These are phyloP conservation scores for Jacana jacana DNA, from an alignment of 2,113 vertebrate genomes.

Conservation along the genomic window DNA sequence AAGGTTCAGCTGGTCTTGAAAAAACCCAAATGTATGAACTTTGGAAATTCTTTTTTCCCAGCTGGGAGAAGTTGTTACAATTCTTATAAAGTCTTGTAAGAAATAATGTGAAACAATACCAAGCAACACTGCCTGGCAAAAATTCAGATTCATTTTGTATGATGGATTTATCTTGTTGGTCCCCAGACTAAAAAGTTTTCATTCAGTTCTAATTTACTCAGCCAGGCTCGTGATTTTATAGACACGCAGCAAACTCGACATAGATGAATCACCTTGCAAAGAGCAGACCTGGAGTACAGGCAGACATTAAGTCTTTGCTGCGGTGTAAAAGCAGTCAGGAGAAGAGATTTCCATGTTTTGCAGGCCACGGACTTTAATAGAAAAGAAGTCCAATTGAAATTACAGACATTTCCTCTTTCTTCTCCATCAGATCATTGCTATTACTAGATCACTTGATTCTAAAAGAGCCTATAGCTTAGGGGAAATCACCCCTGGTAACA, in stretches of 20 bases:
- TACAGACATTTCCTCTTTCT: not conserved
- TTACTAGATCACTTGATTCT: not conserved
- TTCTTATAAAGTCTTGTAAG: not conserved
- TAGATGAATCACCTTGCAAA: constrained; percentile 8
- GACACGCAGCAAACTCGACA: not conserved
- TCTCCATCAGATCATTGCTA: not conserved
- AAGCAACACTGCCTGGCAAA: not conserved
- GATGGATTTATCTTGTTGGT: constrained; percentile 4
- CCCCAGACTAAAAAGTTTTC: constrained; percentile 11
- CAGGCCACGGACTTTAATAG: not conserved
- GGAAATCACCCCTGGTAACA: not conserved
- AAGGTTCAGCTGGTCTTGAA: not conserved
- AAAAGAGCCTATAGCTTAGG: not conserved
- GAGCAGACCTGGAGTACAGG: not conserved
- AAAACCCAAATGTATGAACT: not conserved
- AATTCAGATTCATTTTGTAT: not conserved
- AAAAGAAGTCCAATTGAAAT: not conserved
- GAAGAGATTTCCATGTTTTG: not conserved
- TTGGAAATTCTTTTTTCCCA: not conserved
- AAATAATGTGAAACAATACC: not conserved
- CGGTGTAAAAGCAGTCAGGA: not conserved
- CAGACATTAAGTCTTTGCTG: not conserved
- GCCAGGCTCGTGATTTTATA: not conserved
- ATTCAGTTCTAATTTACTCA: not conserved
- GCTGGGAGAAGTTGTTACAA: not conserved